Percentiles rank a stretch among this genome's conserved stretches.
Evolutionary conservation across 2,797 vertebrate species (phyloP).

Genomic region (Staurois parvus): DNA sequence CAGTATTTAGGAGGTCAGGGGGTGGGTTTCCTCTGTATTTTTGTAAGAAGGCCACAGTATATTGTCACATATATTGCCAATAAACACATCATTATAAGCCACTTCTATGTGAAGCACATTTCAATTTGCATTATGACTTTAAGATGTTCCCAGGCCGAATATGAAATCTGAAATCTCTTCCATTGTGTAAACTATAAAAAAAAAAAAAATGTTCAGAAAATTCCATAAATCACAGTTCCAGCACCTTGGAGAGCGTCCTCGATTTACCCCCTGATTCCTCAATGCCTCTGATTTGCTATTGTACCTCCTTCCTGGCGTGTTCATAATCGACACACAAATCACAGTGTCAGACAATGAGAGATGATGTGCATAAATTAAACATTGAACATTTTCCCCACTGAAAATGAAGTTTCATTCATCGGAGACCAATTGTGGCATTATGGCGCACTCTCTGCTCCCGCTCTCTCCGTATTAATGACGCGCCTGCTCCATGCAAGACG

Average conservation of each 20-base stretch:
- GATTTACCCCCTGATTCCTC: slow-evolving; percentile 34
- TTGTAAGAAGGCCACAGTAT: no score
- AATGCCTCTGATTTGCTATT: slow-evolving; percentile 56
- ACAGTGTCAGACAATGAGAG: slow-evolving; percentile 52
- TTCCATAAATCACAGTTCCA: slow-evolving; percentile 16
- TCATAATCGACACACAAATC: slow-evolving; percentile 51
- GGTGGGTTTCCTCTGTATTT: no score
- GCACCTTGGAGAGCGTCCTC: slow-evolving; percentile 31
- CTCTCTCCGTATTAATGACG: slow-evolving; percentile 25
- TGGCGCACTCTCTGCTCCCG: slow-evolving; percentile 19
- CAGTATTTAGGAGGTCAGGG: no score
- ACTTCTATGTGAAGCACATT: no score
- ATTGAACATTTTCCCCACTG: slow-evolving; percentile 27
- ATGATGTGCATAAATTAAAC: slow-evolving; percentile 52
- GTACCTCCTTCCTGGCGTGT: slow-evolving; percentile 29
- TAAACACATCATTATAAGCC: no score
- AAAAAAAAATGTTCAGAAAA: background rate
- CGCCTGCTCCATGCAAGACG: background rate
- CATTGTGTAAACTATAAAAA: background rate
- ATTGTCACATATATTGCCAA: no score
- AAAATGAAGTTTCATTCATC: slow-evolving; percentile 49
- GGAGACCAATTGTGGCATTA: slow-evolving; percentile 40
- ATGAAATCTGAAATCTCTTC: background rate
- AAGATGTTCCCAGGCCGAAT: background rate
- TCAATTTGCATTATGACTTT: background rate